Evolutionary conservation across 2,113 vertebrate species (phyloP), one percentile per base, ranked within the genome.

Genomic region (Hippocampus abdominalis): DNA sequence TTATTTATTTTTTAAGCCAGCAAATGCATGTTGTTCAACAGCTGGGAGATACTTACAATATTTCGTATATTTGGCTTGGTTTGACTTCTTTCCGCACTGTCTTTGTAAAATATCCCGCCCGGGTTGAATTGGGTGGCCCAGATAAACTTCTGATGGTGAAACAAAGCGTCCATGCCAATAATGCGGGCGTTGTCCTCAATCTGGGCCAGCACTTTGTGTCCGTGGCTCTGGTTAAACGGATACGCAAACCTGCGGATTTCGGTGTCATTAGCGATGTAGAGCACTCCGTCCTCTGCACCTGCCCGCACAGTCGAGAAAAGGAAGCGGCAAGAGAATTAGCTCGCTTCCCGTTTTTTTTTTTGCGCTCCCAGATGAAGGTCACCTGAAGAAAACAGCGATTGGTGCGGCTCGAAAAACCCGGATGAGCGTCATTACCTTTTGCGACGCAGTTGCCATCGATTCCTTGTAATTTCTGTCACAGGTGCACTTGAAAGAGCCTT

Each of bases 61-160:
- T 97, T 94, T 84, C 93, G 93, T 86, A 94, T 91, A 86, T 90
- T 95, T 77, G 92, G 92, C 90, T 96, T 96, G 70, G 90, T 94
- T 82, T 94, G 94, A 89, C 93, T 94, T 92, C 91, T 93, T 75
- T 93, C 92, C 20, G 91, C 90, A 84, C 94, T 91, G 74, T 93
- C 94, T 90, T 93, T 96, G 91, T 96, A 98, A 93, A 98, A 99
- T 91, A 99, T 96, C 74, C 96, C 96, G 42, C 97, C 97, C 62
- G 97, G 96, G 89, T 99, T 98, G 92, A 98, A 98, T 36, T 98
- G 96, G 82, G 96, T 99, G 75, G 96, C 98, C 97, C 97, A 99
- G 89, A 99, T 94, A 89, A 99, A 94, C 93, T 95, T 97, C 86
- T 98, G 92, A 84, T 94, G 95, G 91, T 97, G 95, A 90, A 94